A percentile compares a stretch with the other conserved stretches of the same genome.
phyloP scores from a whole-genome alignment of 2,888 invertebrate species.

The Tolmerus cingulatus region DNA sequence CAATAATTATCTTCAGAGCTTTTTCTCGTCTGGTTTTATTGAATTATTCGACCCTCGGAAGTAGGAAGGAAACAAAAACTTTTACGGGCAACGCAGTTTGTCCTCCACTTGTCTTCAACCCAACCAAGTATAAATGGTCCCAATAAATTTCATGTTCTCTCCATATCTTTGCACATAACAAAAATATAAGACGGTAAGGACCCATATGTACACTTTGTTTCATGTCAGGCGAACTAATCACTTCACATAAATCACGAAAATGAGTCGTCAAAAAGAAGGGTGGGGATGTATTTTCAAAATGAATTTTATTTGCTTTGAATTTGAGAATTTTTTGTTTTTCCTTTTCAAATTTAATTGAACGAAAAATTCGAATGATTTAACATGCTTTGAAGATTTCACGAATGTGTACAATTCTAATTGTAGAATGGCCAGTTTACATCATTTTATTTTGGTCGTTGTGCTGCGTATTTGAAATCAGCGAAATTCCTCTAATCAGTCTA shows the following conservation, averaged over 20 bases:
- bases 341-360: neutral
- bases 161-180: neutral
- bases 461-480: neutral
- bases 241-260: neutral
- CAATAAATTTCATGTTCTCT: neutral
- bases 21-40: neutral
- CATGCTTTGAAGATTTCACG: neutral
- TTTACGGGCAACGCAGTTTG: neutral
- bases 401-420: neutral
- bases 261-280: neutral
- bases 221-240: neutral
- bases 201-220: neutral
- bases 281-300: neutral
- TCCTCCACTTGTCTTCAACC: neutral
- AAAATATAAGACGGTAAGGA: neutral
- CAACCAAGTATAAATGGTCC: neutral
- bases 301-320: neutral
- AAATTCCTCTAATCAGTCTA: neutral
- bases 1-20: neutral
- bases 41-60: neutral
- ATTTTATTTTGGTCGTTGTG: neutral
- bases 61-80: neutral
- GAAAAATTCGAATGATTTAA: neutral
- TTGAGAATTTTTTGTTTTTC: neutral
- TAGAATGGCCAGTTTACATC: neutral